phyloP scores from a whole-genome alignment of 2,113 vertebrate genomes.

The Pimephales promelas region DNA sequence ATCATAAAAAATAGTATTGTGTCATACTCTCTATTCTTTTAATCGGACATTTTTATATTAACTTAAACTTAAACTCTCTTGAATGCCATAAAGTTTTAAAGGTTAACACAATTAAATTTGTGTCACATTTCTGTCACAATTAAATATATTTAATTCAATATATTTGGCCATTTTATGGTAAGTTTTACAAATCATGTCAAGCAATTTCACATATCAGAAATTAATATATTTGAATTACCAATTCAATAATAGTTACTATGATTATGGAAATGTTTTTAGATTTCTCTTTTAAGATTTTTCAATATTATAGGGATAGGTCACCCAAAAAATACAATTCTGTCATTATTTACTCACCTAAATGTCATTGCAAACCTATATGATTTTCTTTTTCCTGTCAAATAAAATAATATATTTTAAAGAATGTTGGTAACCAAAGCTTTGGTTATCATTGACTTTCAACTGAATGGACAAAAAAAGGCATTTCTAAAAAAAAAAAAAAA shows the following conservation, averaged over 20 bases:
- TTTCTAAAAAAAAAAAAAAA: no score
- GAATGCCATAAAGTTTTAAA: not conserved
- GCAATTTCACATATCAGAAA: not conserved
- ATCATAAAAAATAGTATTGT: not conserved
- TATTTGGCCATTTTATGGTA: not conserved
- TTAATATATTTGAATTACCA: not conserved
- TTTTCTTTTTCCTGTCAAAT: not conserved
- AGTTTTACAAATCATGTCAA: not conserved
- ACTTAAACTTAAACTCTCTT: not conserved
- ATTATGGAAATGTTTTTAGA: not conserved
- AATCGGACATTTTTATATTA: not conserved
- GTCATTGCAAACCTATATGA: not conserved
- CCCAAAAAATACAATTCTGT: not conserved
- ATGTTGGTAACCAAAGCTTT: not conserved
- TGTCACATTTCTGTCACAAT: no score
- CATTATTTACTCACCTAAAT: not conserved
- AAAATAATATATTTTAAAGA: not conserved
- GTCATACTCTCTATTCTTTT: slow-evolving; percentile 14
- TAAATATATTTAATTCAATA: not conserved
- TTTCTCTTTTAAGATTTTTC: not conserved
- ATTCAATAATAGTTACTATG: not conserved
- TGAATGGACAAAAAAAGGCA: not conserved
- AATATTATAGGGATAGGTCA: not conserved
- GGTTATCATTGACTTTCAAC: not conserved
- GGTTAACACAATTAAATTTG: not conserved